Evolutionary conservation across 2,797 vertebrate species (phyloP).

Genomic region (Neostethus bicornis): DNA sequence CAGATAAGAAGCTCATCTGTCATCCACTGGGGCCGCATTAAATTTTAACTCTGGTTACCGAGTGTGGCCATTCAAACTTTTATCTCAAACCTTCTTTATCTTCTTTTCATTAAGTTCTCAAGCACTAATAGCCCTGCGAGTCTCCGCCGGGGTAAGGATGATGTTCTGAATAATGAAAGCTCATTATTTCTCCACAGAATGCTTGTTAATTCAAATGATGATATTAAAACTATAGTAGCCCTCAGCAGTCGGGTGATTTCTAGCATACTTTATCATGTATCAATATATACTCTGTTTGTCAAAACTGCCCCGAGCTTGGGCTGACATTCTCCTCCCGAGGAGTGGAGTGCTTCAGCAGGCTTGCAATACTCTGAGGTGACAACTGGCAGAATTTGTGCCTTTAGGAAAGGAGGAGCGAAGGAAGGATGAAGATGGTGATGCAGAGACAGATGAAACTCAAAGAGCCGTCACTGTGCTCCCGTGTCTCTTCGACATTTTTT

Average conservation of each 20-base stretch:
- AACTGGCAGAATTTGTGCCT: constrained; percentile 96
- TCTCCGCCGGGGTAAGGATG: constrained; percentile 98
- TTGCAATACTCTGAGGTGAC: constrained; percentile 97
- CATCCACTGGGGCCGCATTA: constrained; percentile 89
- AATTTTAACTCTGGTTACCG: constrained; percentile 99
- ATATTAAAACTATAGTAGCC: constrained; percentile 99
- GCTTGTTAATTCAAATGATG: constrained; percentile 99
- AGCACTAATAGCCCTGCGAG: constrained; percentile 98
- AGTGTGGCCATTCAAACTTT: constrained; percentile 99
- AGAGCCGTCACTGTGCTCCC: constrained; percentile 83
- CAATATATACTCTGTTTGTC: constrained; percentile 99
- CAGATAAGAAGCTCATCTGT: constrained; percentile 87
- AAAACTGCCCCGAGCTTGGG: constrained; percentile 99
- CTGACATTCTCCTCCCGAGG: constrained; percentile 95
- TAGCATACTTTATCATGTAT: constrained; percentile 99
- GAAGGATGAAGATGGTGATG: constrained; percentile 66
- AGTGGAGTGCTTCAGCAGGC: constrained; percentile 95
- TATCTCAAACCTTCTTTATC: constrained; percentile 99
- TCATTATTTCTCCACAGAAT: constrained; percentile 99
- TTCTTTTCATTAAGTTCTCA: constrained; percentile 99
- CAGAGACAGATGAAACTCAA: constrained; percentile 89
- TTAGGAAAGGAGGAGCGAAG: constrained; percentile 85
- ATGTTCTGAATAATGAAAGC: constrained; percentile 99
- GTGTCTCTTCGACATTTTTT: constrained; percentile 75
- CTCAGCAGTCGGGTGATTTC: constrained; percentile 99